These are phyloP conservation scores for Phrynocephalus vlangalii DNA, from an alignment of 2,797 vertebrate genomes.

Conservation along the genomic window DNA sequence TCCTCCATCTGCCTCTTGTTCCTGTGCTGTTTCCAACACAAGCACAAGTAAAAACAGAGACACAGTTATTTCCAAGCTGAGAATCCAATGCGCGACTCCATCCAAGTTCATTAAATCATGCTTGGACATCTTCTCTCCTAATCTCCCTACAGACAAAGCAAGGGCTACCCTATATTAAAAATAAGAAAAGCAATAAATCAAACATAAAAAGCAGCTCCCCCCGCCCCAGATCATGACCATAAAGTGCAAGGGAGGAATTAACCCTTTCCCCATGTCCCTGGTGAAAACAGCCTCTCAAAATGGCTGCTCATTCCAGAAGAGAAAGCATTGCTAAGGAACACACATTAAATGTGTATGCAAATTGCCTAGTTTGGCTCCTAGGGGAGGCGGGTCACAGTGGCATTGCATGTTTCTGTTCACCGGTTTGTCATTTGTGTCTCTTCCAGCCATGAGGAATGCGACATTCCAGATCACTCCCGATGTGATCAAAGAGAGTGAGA, in stretches of 20 bases:
- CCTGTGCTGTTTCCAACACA: constrained; percentile 11
- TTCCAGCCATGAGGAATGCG: constrained; percentile 91
- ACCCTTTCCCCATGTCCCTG: background rate
- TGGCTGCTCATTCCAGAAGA: background rate
- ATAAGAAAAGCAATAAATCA: too few relatives aligned
- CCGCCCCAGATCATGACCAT: background rate
- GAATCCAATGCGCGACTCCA: background rate
- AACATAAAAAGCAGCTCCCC: background rate
- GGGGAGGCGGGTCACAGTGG: background rate
- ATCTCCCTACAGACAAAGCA: background rate
- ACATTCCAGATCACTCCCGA: constrained; percentile 98
- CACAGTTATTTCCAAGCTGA: background rate
- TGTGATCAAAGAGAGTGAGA: constrained; percentile 96
- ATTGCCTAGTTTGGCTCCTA: background rate
- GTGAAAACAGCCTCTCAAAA: background rate
- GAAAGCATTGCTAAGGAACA: background rate
- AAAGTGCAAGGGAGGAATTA: background rate
- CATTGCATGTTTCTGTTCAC: constrained; percentile 40
- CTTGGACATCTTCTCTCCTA: background rate
- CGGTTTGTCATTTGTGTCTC: constrained; percentile 36
- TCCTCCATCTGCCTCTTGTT: background rate
- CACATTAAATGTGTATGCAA: background rate
- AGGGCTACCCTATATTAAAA: background rate
- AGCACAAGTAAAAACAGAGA: background rate
- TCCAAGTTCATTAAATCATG: background rate